These are phyloP conservation scores for Patella ulyssiponensis DNA, from an alignment of 2,888 invertebrate genomes.

Conservation along the genomic window DNA sequence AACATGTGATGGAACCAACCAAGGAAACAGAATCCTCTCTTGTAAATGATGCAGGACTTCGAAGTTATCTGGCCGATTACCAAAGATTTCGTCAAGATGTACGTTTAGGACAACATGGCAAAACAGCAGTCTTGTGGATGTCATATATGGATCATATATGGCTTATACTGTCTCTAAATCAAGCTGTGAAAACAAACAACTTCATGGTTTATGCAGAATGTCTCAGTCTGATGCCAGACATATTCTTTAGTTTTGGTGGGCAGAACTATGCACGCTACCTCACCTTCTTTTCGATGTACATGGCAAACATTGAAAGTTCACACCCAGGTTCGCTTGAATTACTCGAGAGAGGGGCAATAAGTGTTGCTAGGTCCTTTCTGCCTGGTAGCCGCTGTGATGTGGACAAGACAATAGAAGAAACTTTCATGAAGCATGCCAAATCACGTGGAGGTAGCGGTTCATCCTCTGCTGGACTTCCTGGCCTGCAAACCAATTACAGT, in stretches of 20 bases:
- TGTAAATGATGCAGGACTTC: slow-evolving; percentile 7
- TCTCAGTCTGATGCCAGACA: slow-evolving; percentile 29
- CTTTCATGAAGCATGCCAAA: slow-evolving; percentile 22
- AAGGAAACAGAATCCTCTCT: slow-evolving; percentile 15
- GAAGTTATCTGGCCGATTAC: slow-evolving; percentile 18
- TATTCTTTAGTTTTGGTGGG: slow-evolving; percentile 42
- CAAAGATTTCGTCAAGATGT: slow-evolving; percentile 14
- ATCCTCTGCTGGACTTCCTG: slow-evolving; percentile 35
- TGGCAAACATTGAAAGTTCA: slow-evolving; percentile 40
- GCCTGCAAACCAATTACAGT: slow-evolving; percentile 31
- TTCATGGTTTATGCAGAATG: slow-evolving; percentile 29
- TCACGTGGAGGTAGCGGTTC: slow-evolving; percentile 19
- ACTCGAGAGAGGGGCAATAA: slow-evolving; percentile 37
- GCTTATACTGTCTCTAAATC: slow-evolving; percentile 30
- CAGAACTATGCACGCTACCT: slow-evolving; percentile 44
- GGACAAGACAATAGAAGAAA: slow-evolving; percentile 41
- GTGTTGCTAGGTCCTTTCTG: slow-evolving; percentile 44
- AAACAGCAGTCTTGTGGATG: slow-evolving; percentile 38
- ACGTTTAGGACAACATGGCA: slow-evolving; percentile 22
- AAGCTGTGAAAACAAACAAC: slow-evolving; percentile 35
- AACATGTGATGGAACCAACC: not conserved
- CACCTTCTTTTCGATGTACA: slow-evolving; percentile 32
- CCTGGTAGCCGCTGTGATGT: slow-evolving; percentile 41
- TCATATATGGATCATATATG: slow-evolving; percentile 38
- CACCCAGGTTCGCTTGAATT: slow-evolving; percentile 38